Base-by-base conservation (phyloP, 92 coral and sea anemone genomes). In the Zoanthus sociatus region DNA sequence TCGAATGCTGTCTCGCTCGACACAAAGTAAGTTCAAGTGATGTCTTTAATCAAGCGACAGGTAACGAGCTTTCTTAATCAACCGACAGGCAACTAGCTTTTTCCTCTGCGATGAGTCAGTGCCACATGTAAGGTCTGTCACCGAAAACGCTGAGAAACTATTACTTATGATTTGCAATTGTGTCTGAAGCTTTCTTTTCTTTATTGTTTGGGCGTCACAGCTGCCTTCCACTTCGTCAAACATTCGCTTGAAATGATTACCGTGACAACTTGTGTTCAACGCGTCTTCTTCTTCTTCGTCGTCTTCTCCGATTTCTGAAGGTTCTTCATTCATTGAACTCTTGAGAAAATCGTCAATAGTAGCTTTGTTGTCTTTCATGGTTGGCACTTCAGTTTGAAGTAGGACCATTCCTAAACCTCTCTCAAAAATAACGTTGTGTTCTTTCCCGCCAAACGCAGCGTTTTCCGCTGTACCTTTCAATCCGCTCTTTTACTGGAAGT, bases 211-310 rank as follows among this genome's bases (percentile, higher is more conserved):
- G 7, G 89, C 85, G 47, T 90, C 87, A 76, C 93, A 91, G 13
- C 18, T 71, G 20, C 60, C 85, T 18, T 86, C 90, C 2, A 84
- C 84, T 61, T 91, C 89, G 15, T 89, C 88, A 17, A 91, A 77
- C 96, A 95, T 84, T 79, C 91, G 71, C 75, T 91, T 93, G 71
- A 95, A 93, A 26, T 95, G 94, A 84, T 71, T 91, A 4, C 94
- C 89, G 87, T 95, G 98, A 60, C 98, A 95, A 75, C 98, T 95
- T 1, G 87, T 79, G 76, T 85, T 95, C 78, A 95, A 82, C 1
- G 90, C 94, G 84, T 88, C 95, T 20, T 81, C 92, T 45, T 86
- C 93, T 69, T 91, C 91, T 12, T 87, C 87, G 30, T 86, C 90
- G 26, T 71, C 78, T 33, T 94, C 98, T 4, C 90, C 92, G 50